These are phyloP conservation scores for Boulengeromyrus knoepffleri DNA, from an alignment of 2,113 vertebrate species.

Conservation along the genomic window DNA sequence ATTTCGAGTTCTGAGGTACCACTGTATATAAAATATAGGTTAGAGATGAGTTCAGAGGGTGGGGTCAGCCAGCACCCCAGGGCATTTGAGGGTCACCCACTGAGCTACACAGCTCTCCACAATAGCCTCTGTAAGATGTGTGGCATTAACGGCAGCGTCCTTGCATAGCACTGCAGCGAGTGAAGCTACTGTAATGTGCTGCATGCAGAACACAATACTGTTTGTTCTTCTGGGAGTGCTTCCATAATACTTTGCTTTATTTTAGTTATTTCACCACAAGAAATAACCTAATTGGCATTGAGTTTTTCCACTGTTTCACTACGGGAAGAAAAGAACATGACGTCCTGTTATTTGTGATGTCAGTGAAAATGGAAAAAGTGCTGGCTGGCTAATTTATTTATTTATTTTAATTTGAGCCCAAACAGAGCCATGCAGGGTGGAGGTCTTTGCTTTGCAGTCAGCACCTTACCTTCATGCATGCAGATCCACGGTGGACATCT, in stretches of 20 bases:
- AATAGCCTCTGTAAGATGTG: slow-evolving; percentile 17
- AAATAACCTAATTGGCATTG: background rate
- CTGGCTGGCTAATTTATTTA: background rate
- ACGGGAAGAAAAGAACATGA: background rate
- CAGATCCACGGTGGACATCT: background rate
- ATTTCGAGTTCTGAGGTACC: too few relatives aligned
- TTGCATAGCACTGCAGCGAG: background rate
- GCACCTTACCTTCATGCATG: background rate
- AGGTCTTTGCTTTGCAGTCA: background rate
- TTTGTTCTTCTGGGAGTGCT: background rate
- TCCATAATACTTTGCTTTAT: background rate
- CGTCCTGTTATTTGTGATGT: background rate
- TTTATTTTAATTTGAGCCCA: background rate
- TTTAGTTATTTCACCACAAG: background rate
- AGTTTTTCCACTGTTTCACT: background rate
- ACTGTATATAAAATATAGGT: background rate
- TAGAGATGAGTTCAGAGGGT: background rate
- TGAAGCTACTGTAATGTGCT: background rate
- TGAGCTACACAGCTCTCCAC: slow-evolving; percentile 26
- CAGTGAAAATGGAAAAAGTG: background rate
- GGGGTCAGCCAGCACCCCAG: background rate
- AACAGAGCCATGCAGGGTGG: background rate
- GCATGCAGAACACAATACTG: background rate
- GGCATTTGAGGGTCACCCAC: background rate
- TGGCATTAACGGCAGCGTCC: slow-evolving; percentile 31